Base-by-base conservation (phyloP, 2,888 invertebrate genomes). In the Eupithecia subumbrata region DNA sequence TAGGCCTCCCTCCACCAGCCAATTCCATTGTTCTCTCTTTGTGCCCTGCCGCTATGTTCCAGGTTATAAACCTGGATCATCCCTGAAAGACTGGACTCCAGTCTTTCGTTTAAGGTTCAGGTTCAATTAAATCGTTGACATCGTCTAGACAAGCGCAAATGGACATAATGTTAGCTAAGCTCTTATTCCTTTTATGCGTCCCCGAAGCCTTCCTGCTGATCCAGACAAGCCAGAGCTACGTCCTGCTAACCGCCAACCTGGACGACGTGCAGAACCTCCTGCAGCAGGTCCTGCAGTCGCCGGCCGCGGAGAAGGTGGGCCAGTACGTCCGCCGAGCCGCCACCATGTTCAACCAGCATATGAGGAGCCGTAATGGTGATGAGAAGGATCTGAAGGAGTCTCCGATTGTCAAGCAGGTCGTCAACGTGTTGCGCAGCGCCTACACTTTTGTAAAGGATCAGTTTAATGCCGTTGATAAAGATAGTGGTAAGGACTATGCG, bases 201-300 rank as follows among this genome's bases (percentile, higher is more conserved):
- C 40, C 18, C 64, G 18, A n/a, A 40, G 60, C 56, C 8, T 22
- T 79, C 30, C 48, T 81, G 76, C 18, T 78, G 25, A 43, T 87
- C 56, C 84, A 88, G 25, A 77, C 80, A 5, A 81, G 79, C 2
- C 79, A 87, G 56, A 83, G 86, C 8, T 92, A 92, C 83, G 86
- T 93, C 48, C 85, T 93, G 0, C 83, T 93, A 37, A 91, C 91
- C 0, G 92, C 92, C 0, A 91, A 89, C 77, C 77, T 92, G 72
- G 92, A 93, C 0, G 92, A 92, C 67, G 84, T 93, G 0, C 86
- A 90, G 9, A 80, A 86, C 0, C 82, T 92, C 16, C 88, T 86
- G 12, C 85, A 86, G 80, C 89, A 91, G 78, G 78, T 93, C 71
- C 83, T 82, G 0, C 72, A 76, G 0, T 90, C 90, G 0, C 88